Evolutionary conservation across 2,888 invertebrate genomes (phyloP).

Genomic region (Dendrolimus pini): DNA sequence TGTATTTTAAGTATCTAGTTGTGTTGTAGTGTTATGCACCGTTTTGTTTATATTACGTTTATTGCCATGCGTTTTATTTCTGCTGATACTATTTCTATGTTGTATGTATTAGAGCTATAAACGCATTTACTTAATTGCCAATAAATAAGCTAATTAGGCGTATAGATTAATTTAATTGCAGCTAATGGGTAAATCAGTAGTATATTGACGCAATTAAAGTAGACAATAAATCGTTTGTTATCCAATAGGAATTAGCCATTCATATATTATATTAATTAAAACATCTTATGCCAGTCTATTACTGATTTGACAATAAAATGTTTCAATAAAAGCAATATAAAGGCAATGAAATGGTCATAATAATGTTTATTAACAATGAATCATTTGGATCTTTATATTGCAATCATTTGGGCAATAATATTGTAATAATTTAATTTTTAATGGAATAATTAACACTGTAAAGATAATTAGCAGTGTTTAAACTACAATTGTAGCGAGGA

Average conservation of each 20-base stretch:
- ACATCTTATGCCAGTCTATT: slow-evolving; percentile 16
- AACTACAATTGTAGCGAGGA: background rate
- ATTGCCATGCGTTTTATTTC: background rate
- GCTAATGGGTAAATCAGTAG: background rate
- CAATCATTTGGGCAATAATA: background rate
- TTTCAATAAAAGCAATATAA: slow-evolving; percentile 29
- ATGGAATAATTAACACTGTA: background rate
- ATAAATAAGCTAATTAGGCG: background rate
- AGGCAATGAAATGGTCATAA: slow-evolving; percentile 40
- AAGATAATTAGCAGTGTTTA: background rate
- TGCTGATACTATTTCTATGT: background rate
- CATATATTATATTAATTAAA: slow-evolving; percentile 22
- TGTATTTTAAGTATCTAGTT: background rate
- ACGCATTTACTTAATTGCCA: background rate
- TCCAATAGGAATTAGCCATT: slow-evolving; percentile 26
- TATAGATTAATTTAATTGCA: background rate
- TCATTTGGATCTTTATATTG: slow-evolving; percentile 21
- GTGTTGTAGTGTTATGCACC: background rate
- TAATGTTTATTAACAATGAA: slow-evolving; percentile 37
- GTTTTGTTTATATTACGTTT: background rate
- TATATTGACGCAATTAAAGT: background rate
- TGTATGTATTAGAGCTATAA: background rate
- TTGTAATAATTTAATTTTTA: background rate
- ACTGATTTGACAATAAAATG: slow-evolving; percentile 30
- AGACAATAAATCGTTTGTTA: slow-evolving; percentile 1